Evolutionary conservation across 2,797 vertebrate genomes (phyloP).

Genomic region (Coranthus polyacanthus): DNA sequence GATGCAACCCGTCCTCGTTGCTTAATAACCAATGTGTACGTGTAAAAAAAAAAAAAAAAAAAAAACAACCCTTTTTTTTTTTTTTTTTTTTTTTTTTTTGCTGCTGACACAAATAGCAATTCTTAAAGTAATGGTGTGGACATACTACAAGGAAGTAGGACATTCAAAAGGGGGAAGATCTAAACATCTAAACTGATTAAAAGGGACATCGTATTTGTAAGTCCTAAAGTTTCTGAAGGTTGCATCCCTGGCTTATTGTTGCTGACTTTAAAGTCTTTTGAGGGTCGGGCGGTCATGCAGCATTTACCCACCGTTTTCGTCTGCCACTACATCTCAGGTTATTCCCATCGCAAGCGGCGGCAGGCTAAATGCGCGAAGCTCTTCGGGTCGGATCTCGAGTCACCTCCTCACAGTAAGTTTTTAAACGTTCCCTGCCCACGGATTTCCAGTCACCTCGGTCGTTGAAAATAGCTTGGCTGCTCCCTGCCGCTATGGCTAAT

Average conservation of each 20-base stretch:
- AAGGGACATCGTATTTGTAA: not conserved
- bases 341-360: conserved; percentile 9
- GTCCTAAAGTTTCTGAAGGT: not conserved
- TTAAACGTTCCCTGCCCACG: conserved; percentile 67
- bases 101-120: too few relatives aligned
- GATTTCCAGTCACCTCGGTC: conserved; percentile 77
- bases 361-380: conserved; percentile 20
- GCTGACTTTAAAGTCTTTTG: too few relatives aligned
- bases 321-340: too few relatives aligned
- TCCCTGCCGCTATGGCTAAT: conserved; percentile 87
- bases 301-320: not conserved
- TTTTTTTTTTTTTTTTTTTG: not conserved
- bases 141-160: conserved; percentile 53
- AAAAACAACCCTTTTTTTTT: too few relatives aligned
- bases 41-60: too few relatives aligned
- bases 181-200: conserved; percentile 3
- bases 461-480: conserved; percentile 81
- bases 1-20: too few relatives aligned
- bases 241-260: too few relatives aligned
- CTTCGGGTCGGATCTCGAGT: conserved; percentile 52
- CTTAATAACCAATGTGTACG: too few relatives aligned
- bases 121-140: too few relatives aligned
- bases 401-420: conserved; percentile 48
- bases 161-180: too few relatives aligned
- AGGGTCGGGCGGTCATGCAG: not conserved